These are phyloP conservation scores for Apeira syringaria DNA, from an alignment of 2,888 invertebrate genomes.

Conservation along the genomic window DNA sequence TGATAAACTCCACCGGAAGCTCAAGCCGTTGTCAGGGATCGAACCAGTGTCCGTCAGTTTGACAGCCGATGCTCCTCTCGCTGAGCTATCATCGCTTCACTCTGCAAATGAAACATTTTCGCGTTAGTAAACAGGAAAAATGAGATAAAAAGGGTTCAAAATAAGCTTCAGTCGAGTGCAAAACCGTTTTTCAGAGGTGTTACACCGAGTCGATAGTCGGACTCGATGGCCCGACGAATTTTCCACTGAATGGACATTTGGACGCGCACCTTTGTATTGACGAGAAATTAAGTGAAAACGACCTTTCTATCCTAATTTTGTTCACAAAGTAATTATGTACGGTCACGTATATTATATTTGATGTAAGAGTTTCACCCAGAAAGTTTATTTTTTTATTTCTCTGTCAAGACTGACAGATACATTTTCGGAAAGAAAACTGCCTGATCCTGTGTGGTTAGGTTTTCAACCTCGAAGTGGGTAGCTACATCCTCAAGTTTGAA, in stretches of 20 bases:
- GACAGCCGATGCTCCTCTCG: too few relatives aligned
- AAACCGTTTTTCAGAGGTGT: conserved; percentile 81
- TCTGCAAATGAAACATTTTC: conserved; percentile 54
- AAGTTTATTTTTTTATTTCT: too few relatives aligned
- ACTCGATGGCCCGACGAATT: conserved; percentile 79
- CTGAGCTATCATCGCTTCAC: too few relatives aligned
- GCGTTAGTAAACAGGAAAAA: conserved; percentile 62
- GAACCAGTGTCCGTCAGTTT: too few relatives aligned
- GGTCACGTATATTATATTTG: conserved; percentile 50
- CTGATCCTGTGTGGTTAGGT: too few relatives aligned
- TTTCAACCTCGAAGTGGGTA: too few relatives aligned
- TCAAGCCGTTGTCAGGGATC: too few relatives aligned
- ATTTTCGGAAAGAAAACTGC: too few relatives aligned
- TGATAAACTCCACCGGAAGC: too few relatives aligned
- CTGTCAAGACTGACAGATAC: too few relatives aligned
- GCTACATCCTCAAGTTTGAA: too few relatives aligned
- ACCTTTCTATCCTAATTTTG: conserved; percentile 70
- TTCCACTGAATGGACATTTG: conserved; percentile 79
- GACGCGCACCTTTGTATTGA: conserved; percentile 75
- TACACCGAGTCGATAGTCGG: conserved; percentile 72
- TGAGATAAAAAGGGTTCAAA: conserved; percentile 80
- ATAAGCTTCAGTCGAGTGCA: conserved; percentile 76
- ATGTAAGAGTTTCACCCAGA: conserved; percentile 26
- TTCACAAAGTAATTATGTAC: conserved; percentile 58
- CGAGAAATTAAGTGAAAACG: conserved; percentile 73